Evolutionary conservation across 2,113 vertebrate species (phyloP), one percentile per base, ranked within the genome.

Genomic region (Mormyrus lacerda): DNA sequence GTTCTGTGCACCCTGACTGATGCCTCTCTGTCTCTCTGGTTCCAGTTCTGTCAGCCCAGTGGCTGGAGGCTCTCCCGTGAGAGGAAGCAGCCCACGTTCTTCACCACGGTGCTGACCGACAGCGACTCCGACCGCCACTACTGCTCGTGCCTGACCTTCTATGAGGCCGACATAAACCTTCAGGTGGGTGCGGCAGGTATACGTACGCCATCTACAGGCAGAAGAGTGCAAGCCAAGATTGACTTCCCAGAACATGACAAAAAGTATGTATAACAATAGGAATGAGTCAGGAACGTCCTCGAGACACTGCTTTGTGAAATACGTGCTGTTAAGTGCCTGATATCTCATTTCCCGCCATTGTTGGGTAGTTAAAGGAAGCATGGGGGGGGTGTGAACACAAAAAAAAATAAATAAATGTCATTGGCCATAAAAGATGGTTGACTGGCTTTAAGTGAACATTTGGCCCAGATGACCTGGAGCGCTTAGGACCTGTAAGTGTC

Each of bases 51-150:
- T 95, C 98, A 99, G 93, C 98, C 98, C 89, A 96, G 96, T 89
- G 98, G 98, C 92, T 99, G 98, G 98, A 97, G 97, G 92, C 93
- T 98, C 85, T 98, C 97, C 0, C 96, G 96, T 73, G 97, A 99
- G 84, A 95, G 98, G 90, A 99, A 97, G 58, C 95, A 96, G 39
- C 98, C 98, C 17, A 98, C 97, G 0, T 99, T 99, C 94, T 99
- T 99, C 89, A 97, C 99, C 48, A 97, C 98, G 91, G 98, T 99
- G 94, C 93, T 99, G 94, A 99, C 98, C 15, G 98, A 99, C 91
- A 99, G 99, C 10, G 98, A 99, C 91, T 99, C 98, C 1, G 97
- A 99, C 94, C 94, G 98, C 65, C 98, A 99, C 95, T 99, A 98
- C 95, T 99, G 98, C 91, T 98, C 98, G 58, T 99, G 98, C 93